Conservation (phyloP, 2,888 invertebrate genomes). For the Microdon myrmicae region DNA sequence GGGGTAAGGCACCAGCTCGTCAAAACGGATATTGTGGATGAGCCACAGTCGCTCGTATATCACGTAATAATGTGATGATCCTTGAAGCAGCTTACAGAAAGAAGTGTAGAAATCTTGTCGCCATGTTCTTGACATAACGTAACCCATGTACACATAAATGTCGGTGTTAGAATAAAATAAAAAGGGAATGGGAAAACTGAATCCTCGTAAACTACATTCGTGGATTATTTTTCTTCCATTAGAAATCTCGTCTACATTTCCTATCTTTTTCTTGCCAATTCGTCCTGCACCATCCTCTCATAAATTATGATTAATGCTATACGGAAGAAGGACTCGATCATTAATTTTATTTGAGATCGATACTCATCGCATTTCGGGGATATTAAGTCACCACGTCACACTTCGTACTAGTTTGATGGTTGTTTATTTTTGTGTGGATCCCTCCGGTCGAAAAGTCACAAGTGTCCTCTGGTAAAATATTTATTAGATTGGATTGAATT, state of each 20-base stretch:
- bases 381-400: conserved; percentile 20
- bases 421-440: too few species aligned
- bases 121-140: conserved; percentile 31
- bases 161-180: too few species aligned
- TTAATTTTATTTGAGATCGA: conserved; percentile 50
- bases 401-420: too few species aligned
- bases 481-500: conserved; percentile 32
- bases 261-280: conserved; percentile 1
- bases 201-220: conserved; percentile 7
- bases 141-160: too few species aligned
- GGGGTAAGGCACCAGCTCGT: too few species aligned
- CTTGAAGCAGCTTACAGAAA: too few species aligned
- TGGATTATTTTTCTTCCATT: conserved; percentile 11
- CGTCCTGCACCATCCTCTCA: conserved; percentile 20
- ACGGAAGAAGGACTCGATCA: conserved; percentile 40
- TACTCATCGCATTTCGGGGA: conserved; percentile 22
- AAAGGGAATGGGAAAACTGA: too few species aligned
- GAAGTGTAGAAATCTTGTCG: conserved; percentile 39
- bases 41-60: conserved; percentile 10
- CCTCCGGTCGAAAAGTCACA: too few species aligned
- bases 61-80: conserved; percentile 43
- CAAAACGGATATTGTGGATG: too few species aligned
- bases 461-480: conserved; percentile 47
- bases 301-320: conserved; percentile 51
- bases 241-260: not conserved